Evolutionary conservation across 1,140 invertebrate genomes (phyloP).

Genomic region (Eupeodes corollae): DNA sequence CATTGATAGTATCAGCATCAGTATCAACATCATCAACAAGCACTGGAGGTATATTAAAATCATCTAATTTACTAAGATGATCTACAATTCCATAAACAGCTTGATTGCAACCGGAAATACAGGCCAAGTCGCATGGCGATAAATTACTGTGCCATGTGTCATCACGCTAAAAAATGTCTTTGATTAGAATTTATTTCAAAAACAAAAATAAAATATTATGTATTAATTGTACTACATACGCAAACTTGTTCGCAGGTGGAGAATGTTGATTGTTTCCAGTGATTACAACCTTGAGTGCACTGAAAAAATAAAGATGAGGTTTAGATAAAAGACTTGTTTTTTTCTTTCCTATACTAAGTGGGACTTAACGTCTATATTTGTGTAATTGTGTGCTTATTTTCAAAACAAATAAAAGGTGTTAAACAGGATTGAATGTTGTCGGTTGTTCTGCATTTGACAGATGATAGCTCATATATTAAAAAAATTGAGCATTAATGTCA

Average conservation of each 20-base stretch:
- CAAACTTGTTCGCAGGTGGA: slow-evolving; percentile 53
- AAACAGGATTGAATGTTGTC: too few species aligned
- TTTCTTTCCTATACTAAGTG: too few species aligned
- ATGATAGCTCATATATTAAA: too few species aligned
- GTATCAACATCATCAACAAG: too few species aligned
- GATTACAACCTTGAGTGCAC: slow-evolving; percentile 55
- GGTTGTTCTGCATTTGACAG: too few species aligned
- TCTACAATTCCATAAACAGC: not conserved
- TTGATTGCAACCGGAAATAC: not conserved
- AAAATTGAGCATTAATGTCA: too few species aligned
- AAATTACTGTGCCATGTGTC: not conserved
- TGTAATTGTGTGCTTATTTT: too few species aligned
- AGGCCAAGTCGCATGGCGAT: not conserved
- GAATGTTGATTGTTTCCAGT: slow-evolving; percentile 54
- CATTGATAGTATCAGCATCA: too few species aligned
- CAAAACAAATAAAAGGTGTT: too few species aligned
- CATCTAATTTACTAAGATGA: not conserved
- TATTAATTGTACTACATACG: slow-evolving; percentile 46
- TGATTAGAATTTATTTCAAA: not conserved
- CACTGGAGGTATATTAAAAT: not conserved
- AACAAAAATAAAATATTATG: not conserved
- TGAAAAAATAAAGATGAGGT: slow-evolving; percentile 31
- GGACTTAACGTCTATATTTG: too few species aligned
- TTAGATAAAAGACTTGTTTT: not conserved
- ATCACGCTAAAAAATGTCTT: not conserved